A percentile compares a stretch with the other conserved stretches of the same genome.
These are phyloP conservation scores for Otolemur crassicaudatus DNA, from an alignment of 2,797 vertebrate species.

Conservation along the genomic window DNA sequence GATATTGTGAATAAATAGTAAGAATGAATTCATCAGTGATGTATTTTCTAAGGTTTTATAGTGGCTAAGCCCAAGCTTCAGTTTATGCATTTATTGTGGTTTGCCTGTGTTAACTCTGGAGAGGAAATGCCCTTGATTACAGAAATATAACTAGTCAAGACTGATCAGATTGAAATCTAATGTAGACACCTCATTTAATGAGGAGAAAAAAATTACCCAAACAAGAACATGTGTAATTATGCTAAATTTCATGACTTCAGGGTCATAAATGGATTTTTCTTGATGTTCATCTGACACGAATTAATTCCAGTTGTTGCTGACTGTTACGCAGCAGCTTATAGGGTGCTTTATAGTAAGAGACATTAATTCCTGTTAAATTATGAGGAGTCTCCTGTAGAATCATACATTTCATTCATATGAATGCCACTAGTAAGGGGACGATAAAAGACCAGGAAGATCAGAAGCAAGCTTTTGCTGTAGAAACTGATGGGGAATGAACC, in stretches of 20 bases:
- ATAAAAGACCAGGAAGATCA: background rate
- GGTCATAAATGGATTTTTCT: slow-evolving; percentile 89
- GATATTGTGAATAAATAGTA: background rate
- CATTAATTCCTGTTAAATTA: slow-evolving; percentile 81
- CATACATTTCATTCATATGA: slow-evolving; percentile 47
- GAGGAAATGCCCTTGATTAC: slow-evolving; percentile 75
- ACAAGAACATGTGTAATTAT: slow-evolving; percentile 85
- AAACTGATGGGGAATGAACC: slow-evolving; percentile 9
- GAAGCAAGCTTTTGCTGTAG: slow-evolving; percentile 44
- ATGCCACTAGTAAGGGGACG: slow-evolving; percentile 60
- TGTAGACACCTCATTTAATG: slow-evolving; percentile 85
- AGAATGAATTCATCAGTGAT: background rate
- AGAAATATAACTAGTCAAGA: slow-evolving; percentile 80
- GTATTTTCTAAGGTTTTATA: background rate
- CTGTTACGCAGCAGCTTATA: slow-evolving; percentile 76
- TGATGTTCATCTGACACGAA: slow-evolving; percentile 85
- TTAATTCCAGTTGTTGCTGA: slow-evolving; percentile 84
- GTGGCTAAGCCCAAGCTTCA: background rate
- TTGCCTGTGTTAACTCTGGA: slow-evolving; percentile 63
- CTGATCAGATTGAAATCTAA: slow-evolving; percentile 81
- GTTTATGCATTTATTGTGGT: background rate
- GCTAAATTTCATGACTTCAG: slow-evolving; percentile 86
- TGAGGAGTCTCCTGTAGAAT: slow-evolving; percentile 68
- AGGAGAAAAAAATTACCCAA: slow-evolving; percentile 81
- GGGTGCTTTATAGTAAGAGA: slow-evolving; percentile 79